A percentile compares a stretch with the other conserved stretches of the same genome.
phyloP scores from a whole-genome alignment of 2,888 invertebrate species.

The Epiblema foenella region DNA sequence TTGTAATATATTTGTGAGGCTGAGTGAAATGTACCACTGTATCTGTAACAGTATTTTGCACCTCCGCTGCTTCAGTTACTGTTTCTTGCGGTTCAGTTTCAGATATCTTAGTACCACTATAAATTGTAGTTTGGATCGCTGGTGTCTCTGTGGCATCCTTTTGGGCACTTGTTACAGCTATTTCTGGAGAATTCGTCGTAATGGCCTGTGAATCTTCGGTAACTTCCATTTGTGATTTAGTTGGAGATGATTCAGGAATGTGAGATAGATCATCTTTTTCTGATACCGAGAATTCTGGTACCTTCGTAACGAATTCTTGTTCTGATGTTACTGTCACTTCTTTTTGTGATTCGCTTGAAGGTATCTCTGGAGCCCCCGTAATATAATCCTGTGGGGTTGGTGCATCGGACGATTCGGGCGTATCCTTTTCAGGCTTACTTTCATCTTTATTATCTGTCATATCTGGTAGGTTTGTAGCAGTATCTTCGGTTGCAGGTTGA shows the following conservation, averaged over 20 bases:
- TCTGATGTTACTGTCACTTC: constrained; percentile 34
- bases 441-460: constrained; percentile 3
- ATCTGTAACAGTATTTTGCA: constrained; percentile 19
- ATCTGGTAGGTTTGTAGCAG: constrained; percentile 6
- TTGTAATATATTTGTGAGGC: constrained; percentile 18
- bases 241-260: constrained; percentile 12
- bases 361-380: constrained; percentile 23
- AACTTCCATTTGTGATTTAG: constrained; percentile 15
- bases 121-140: not conserved
- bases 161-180: not conserved
- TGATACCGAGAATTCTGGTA: not conserved
- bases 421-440: not conserved
- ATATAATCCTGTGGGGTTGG: not conserved
- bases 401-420: not conserved
- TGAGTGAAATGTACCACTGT: constrained; percentile 9
- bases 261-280: constrained; percentile 12
- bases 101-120: constrained; percentile 9
- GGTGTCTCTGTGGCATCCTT: constrained; percentile 8
- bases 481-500: constrained; percentile 4
- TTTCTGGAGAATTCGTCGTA: constrained; percentile 3
- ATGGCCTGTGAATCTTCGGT: constrained; percentile 11
- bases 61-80: constrained; percentile 37
- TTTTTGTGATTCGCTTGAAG: constrained; percentile 38
- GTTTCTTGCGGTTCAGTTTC: constrained; percentile 9
- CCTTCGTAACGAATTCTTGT: constrained; percentile 12